phyloP scores from a whole-genome alignment of 2,888 invertebrate species.

The Polyommatus icarus region DNA sequence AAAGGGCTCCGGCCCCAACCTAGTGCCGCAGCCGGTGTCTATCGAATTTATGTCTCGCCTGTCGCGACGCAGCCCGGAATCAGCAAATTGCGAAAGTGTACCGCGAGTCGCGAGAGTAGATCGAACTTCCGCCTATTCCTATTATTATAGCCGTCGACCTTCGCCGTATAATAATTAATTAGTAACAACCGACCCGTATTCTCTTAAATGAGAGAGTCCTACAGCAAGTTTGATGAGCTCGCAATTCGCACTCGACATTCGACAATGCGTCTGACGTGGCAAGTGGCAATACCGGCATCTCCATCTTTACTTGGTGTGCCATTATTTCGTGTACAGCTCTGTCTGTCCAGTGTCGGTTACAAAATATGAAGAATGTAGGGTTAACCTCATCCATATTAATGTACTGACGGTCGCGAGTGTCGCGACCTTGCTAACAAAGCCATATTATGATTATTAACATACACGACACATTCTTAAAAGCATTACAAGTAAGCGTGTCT shows the following conservation, averaged over 20 bases:
- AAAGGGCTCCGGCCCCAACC: neutral
- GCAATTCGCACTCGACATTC: no score
- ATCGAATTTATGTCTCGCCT: neutral
- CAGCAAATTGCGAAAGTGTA: neutral
- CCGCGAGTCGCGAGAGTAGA: neutral
- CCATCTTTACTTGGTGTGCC: neutral
- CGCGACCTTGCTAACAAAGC: conserved; percentile 16
- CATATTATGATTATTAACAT: conserved; percentile 6
- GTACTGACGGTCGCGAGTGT: neutral
- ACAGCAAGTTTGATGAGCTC: no score
- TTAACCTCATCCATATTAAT: neutral
- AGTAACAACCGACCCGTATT: no score
- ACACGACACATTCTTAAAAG: neutral
- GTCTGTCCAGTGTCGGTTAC: neutral
- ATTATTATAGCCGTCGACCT: no score
- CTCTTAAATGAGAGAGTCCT: no score
- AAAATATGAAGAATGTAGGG: neutral
- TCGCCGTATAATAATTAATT: no score
- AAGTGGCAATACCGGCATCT: no score
- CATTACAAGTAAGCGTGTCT: neutral
- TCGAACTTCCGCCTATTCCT: no score
- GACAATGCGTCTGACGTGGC: no score
- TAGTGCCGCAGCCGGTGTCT: neutral
- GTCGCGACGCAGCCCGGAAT: neutral
- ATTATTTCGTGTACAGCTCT: neutral